These are phyloP conservation scores for Stegodyphus mimosarum DNA, from an alignment of 1,140 invertebrate genomes.

Conservation along the genomic window DNA sequence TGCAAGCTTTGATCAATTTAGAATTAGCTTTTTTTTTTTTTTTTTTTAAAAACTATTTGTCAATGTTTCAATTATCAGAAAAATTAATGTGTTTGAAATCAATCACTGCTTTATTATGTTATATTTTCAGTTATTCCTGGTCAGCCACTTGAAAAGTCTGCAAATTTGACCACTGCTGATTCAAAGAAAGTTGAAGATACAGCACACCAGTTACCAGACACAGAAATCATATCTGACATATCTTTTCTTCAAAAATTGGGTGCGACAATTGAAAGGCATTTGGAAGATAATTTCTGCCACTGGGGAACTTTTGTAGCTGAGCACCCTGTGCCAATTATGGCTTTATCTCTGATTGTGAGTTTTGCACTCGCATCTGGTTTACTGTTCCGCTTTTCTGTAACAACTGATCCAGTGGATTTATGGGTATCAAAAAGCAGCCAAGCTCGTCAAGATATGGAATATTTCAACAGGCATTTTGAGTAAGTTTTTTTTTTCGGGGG, in stretches of 20 bases:
- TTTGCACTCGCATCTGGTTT: slow-evolving; percentile 76
- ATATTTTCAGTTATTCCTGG: slow-evolving; percentile 33
- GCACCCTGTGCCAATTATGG: slow-evolving; percentile 81
- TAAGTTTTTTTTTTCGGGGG: slow-evolving; percentile 20
- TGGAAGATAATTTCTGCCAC: slow-evolving; percentile 81
- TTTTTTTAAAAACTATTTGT: too few species aligned
- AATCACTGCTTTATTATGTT: neutral
- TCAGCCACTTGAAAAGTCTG: slow-evolving; percentile 34
- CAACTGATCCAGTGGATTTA: slow-evolving; percentile 95
- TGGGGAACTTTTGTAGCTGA: slow-evolving; percentile 88
- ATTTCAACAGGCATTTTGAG: slow-evolving; percentile 90
- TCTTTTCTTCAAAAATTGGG: slow-evolving; percentile 79
- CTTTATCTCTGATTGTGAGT: slow-evolving; percentile 75
- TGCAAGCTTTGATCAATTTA: too few species aligned
- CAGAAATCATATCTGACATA: slow-evolving; percentile 50
- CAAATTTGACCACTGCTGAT: slow-evolving; percentile 14
- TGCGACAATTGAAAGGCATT: slow-evolving; percentile 78
- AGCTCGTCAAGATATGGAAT: slow-evolving; percentile 87
- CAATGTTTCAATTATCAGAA: too few species aligned
- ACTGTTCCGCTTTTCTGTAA: slow-evolving; percentile 75
- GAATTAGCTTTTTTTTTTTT: too few species aligned
- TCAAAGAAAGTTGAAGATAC: slow-evolving; percentile 21
- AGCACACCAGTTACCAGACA: slow-evolving; percentile 41
- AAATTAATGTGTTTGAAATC: neutral
- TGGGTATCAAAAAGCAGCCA: slow-evolving; percentile 92